These are phyloP conservation scores for Vanacampus margaritifer DNA, from an alignment of 2,113 vertebrate species.

Conservation along the genomic window DNA sequence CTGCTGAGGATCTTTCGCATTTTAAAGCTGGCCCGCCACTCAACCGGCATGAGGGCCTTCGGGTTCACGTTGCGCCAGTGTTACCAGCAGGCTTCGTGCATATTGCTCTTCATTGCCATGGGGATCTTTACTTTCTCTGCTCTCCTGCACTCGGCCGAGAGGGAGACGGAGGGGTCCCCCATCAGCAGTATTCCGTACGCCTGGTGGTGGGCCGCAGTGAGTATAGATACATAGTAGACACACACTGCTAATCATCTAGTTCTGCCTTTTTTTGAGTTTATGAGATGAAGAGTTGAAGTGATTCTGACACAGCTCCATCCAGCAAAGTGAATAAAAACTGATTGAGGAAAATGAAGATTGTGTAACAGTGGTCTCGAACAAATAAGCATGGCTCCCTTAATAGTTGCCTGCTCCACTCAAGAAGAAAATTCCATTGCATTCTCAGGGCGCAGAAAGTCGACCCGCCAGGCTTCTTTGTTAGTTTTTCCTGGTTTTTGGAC, in stretches of 20 bases:
- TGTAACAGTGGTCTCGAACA: too few relatives aligned
- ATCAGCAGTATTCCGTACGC: constrained; percentile 80
- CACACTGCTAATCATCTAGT: background rate
- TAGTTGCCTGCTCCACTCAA: background rate
- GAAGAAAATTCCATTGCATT: background rate
- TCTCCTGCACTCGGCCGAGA: constrained; percentile 80
- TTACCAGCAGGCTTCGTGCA: constrained; percentile 81
- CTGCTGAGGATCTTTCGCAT: constrained; percentile 82
- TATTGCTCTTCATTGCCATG: constrained; percentile 82
- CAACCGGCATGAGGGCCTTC: constrained; percentile 79
- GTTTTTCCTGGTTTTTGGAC: too few relatives aligned
- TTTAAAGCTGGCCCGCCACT: constrained; percentile 82
- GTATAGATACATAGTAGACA: constrained; percentile 27
- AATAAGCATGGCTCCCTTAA: background rate
- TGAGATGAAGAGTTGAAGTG: background rate
- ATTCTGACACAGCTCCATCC: background rate
- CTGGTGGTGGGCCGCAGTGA: constrained; percentile 87
- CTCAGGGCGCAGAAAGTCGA: too few relatives aligned
- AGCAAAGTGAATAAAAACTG: background rate
- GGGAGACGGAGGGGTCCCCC: constrained; percentile 73
- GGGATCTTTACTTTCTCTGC: constrained; percentile 83
- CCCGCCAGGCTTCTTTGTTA: too few relatives aligned
- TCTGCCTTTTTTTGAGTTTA: background rate
- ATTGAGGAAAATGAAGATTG: background rate
- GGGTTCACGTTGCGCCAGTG: constrained; percentile 82